Base-by-base conservation (phyloP, 2,113 vertebrate genomes). In the Cervus canadensis region DNA sequence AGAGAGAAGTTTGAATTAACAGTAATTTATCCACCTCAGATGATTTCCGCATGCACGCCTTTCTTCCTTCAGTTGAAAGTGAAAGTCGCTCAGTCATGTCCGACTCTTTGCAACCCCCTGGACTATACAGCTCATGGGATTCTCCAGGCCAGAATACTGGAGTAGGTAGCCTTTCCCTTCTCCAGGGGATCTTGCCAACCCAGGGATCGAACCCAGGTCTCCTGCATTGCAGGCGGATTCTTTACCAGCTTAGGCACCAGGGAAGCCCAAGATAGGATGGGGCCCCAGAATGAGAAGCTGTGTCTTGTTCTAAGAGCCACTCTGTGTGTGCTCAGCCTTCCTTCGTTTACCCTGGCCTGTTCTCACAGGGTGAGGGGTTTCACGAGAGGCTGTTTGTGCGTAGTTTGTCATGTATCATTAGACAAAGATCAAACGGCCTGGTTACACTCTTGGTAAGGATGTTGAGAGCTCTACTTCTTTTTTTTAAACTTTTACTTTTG, bases 401-500 rank as follows among this genome's bases (percentile, higher is more conserved):
- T 26, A 76, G 19, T 50, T 81, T 57, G 30, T 81, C 94, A 40
- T 4, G 54, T 48, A 54, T n/a, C 13, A 17, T 67, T 76, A 56
- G n/a, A 79, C 28, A 45, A 7, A 86, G 45, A 54, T 78, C 28
- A 43, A 15, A 52, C 17, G 54, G 52, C 81, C 9, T 2, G 2
- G 16, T 36, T 78, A 56, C 57, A 9, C 6, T 81, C 11, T 57
- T 30, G 59, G 19, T 60, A 60, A 25, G 5, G 19, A 6, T 82
- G 13, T 74, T 43, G 57, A 21, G 74, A 52, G 25, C 5, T 71
- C 19, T 7, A 7, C 71, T 76, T 74, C 11, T 43, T 43, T 43
- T 43, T 43, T 14, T 1, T 1, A 5, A 13, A 2, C 71, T 76
- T 43, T 76, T 76, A 14, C 0, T 14, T 25, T 25, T 26, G 2